A percentile compares a stretch with the other conserved stretches of the same genome.
Evolutionary conservation across 2,797 vertebrate species (phyloP).

Genomic region (Sylvia borin): DNA sequence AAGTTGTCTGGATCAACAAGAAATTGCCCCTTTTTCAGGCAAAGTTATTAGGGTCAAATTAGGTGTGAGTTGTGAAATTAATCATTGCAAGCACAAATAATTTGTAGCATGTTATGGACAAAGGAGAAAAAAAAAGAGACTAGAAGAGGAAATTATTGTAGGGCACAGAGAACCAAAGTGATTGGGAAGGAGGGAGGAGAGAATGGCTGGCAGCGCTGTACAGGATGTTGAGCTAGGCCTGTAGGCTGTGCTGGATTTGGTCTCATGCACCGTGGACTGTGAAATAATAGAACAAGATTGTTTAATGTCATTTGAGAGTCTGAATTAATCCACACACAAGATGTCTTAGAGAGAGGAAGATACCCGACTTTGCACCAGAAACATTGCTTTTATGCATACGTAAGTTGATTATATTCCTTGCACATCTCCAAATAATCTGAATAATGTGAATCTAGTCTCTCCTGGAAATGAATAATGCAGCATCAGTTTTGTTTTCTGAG

Average conservation of each 20-base stretch:
- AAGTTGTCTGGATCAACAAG: constrained; percentile 49
- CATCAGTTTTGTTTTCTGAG: not conserved
- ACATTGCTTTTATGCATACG: not conserved
- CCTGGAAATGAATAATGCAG: not conserved
- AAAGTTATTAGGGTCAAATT: constrained; percentile 25
- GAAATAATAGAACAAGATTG: not conserved
- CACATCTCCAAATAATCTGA: not conserved
- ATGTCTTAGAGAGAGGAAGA: not conserved
- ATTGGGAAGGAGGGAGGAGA: not conserved
- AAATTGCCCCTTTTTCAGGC: not conserved
- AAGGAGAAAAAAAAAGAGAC: not conserved
- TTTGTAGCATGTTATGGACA: not conserved
- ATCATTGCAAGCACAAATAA: constrained; percentile 9
- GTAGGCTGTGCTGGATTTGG: not conserved
- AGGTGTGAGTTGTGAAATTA: constrained; percentile 7
- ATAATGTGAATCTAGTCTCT: not conserved
- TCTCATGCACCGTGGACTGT: not conserved
- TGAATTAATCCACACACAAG: not conserved
- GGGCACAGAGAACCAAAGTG: not conserved
- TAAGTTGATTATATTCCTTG: not conserved
- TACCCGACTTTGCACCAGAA: not conserved
- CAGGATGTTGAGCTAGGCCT: not conserved
- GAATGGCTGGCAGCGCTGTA: not conserved
- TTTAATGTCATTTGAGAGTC: not conserved
- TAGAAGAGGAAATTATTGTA: not conserved